Base-by-base conservation (phyloP, 1,140 invertebrate genomes). In the Drosophila cardini region DNA sequence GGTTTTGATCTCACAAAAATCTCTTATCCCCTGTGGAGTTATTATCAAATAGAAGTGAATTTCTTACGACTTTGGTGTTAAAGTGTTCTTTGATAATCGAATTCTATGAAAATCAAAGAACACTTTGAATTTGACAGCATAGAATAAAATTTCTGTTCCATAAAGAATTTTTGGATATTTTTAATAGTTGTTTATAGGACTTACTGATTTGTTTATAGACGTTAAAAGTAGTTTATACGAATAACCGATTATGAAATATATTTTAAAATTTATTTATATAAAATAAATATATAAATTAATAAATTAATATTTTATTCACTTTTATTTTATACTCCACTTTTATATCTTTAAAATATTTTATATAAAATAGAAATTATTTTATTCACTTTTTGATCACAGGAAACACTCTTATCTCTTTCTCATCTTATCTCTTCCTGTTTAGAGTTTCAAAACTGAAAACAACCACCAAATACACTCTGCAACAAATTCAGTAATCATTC, bases 321-420 rank as follows among this genome's bases (percentile, higher is more conserved):
- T 40, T 38, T n/a, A n/a, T n/a, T n/a, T n/a, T n/a, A n/a, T n/a
- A n/a, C n/a, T n/a, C 30, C 3, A 32, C 3, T 32, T 32, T 32
- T 32, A 32, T 4, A 32, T 32, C 3, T 32, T 4, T 32, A 26
- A 48, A 48, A 21, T 48, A 4, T 10, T 26, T 48, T 48, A 2
- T 2, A 15, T 7, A 48, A 48, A 26, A 13, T 50, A 30, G 46
- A 52, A 52, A 9, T 15, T 15, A 34, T 9, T 26, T 32, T 8
- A 32, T 34, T n/a, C 30, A 9, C 26, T 10, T 40, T 38, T n/a
- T n/a, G 15, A 2, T 13, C 4, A 11, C 63, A 36, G 43, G 30
- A 58, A 34, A 30, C 4, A 15, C 7, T 21, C 2, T 61, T 69
- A 69, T 69, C 56, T 52, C n/a, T 43, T 26, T 26, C 1, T 36